These are phyloP conservation scores for Campoletis sonorensis DNA, from an alignment of 1,140 invertebrate genomes.

Conservation along the genomic window DNA sequence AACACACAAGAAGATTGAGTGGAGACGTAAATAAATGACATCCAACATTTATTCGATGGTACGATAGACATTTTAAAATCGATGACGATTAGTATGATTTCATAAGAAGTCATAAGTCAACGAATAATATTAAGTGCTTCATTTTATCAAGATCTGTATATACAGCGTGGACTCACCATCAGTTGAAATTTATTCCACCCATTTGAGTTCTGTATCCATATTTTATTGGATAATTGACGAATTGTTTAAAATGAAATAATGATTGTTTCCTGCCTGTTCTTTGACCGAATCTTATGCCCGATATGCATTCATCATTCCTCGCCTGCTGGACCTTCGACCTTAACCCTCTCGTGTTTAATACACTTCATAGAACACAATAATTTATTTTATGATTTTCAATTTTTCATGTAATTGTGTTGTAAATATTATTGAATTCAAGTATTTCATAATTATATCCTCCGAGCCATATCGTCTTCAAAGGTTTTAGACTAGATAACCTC, in stretches of 20 bases:
- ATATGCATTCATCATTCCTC: background rate
- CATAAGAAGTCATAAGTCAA: background rate
- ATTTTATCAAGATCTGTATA: background rate
- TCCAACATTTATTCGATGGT: too few relatives aligned
- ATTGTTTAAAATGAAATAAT: conserved; percentile 24
- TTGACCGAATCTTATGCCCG: background rate
- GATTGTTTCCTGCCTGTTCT: conserved; percentile 21
- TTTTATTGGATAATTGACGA: conserved; percentile 31
- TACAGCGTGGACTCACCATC: background rate
- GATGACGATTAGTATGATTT: background rate
- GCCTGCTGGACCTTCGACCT: background rate
- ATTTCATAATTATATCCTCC: too few relatives aligned
- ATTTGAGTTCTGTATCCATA: background rate
- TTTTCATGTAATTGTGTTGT: too few relatives aligned
- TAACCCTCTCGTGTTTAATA: background rate
- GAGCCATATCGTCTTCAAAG: too few relatives aligned
- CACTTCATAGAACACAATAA: too few relatives aligned
- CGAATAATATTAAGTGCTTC: too few relatives aligned
- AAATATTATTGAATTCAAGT: too few relatives aligned
- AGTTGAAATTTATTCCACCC: background rate
- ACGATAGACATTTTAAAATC: too few relatives aligned
- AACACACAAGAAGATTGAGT: background rate
- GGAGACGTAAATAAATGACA: background rate
- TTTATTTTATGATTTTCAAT: too few relatives aligned
- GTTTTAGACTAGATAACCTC: too few relatives aligned